Percentiles rank a stretch among this genome's conserved stretches.
phyloP scores from a whole-genome alignment of 2,113 vertebrate genomes.

The Entelurus aequoreus region DNA sequence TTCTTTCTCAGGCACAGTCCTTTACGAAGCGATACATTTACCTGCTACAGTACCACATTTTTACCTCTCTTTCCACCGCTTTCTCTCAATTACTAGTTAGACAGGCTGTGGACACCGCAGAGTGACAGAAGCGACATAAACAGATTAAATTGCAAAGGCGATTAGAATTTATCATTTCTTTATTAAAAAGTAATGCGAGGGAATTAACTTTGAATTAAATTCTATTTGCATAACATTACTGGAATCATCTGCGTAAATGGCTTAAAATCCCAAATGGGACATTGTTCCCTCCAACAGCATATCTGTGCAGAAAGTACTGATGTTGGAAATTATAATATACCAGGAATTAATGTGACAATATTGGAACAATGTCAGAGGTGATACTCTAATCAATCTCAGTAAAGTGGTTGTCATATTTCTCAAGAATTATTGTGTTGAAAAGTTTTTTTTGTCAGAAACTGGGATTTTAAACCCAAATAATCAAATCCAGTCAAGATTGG shows the following conservation, averaged over 20 bases:
- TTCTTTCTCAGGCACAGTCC: conserved; percentile 53
- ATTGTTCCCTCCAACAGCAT: conserved; percentile 56
- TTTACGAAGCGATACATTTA: conserved; percentile 51
- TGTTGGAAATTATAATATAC: conserved; percentile 51
- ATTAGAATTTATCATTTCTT: conserved; percentile 75
- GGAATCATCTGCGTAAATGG: conserved; percentile 76
- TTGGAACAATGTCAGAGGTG: conserved; percentile 35
- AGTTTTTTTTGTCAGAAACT: neutral
- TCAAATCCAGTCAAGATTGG: too few species aligned
- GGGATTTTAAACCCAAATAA: too few species aligned
- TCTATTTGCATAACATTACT: conserved; percentile 76
- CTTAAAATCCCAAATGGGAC: conserved; percentile 71
- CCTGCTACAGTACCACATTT: conserved; percentile 27
- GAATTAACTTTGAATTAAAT: conserved; percentile 79
- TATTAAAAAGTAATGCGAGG: conserved; percentile 76
- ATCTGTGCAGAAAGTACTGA: conserved; percentile 49
- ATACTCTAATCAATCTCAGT: conserved; percentile 28
- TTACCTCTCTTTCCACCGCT: conserved; percentile 10
- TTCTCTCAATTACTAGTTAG: conserved; percentile 45
- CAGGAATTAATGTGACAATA: conserved; percentile 48
- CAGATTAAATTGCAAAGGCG: conserved; percentile 68
- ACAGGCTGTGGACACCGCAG: conserved; percentile 61
- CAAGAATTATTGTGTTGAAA: neutral
- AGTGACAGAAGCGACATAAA: conserved; percentile 55
- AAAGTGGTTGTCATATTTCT: conserved; percentile 2